Conservation (phyloP, 1,140 invertebrate genomes). For the Campodea augens region DNA sequence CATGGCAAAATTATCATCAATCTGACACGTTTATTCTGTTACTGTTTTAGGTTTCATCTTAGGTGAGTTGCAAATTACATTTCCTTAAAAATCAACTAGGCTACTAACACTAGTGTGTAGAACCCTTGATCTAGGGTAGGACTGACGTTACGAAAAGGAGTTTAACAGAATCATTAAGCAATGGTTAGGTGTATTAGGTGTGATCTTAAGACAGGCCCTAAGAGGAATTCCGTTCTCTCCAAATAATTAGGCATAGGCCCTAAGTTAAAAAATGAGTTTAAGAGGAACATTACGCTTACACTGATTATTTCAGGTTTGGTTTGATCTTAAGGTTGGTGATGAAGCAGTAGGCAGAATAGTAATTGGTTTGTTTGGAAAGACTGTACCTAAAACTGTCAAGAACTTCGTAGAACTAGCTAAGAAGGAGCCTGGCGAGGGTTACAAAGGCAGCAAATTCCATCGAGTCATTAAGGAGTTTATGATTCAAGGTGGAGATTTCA, state of each 20-base stretch:
- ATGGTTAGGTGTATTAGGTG: no score
- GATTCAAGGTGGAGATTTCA: slow-evolving; percentile 90
- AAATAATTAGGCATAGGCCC: no score
- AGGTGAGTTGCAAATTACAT: no score
- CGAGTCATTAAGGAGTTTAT: slow-evolving; percentile 86
- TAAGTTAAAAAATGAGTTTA: slow-evolving; percentile 7
- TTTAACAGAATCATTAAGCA: no score
- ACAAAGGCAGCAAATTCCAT: slow-evolving; percentile 80
- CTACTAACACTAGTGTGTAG: no score
- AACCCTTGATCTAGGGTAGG: no score
- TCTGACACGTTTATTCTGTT: no score
- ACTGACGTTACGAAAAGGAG: no score
- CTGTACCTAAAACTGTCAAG: slow-evolving; percentile 80
- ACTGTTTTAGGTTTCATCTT: no score
- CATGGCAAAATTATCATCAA: no score
- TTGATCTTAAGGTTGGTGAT: slow-evolving; percentile 77
- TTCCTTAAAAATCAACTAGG: no score
- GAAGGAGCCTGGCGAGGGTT: slow-evolving; percentile 57
- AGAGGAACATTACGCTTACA: slow-evolving; percentile 9
- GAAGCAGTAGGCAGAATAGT: slow-evolving; percentile 54
- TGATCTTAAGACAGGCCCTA: not conserved
- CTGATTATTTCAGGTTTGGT: slow-evolving; percentile 58
- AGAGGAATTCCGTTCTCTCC: not conserved
- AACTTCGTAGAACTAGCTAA: slow-evolving; percentile 78
- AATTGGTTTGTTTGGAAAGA: slow-evolving; percentile 88